Conservation (phyloP, 2,113 vertebrate species). For the Eupsittula cactorum region DNA sequence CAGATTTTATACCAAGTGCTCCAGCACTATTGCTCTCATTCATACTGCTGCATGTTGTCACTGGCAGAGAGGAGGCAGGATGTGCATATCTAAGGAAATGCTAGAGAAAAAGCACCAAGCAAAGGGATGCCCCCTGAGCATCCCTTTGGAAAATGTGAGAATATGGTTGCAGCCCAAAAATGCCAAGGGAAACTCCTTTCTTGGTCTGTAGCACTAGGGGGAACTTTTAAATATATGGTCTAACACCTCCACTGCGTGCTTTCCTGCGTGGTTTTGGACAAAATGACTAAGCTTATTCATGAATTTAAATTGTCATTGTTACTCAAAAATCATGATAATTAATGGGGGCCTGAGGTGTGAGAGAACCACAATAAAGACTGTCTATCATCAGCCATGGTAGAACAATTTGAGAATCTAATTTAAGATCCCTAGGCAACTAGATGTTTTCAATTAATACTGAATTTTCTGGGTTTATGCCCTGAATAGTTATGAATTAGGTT, state of each 20-base stretch:
- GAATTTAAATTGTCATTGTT: not conserved
- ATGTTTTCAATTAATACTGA: not conserved
- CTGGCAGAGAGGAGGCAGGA: not conserved
- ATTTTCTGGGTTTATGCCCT: not conserved
- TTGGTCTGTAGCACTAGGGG: not conserved
- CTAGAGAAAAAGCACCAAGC: not conserved
- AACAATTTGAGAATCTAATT: not conserved
- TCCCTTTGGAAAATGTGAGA: not conserved
- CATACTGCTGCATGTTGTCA: not conserved
- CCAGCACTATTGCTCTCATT: not conserved
- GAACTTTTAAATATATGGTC: fast-evolving
- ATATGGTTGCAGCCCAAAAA: not conserved
- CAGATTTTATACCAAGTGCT: not conserved
- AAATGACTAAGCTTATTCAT: not conserved
- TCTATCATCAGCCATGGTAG: not conserved
- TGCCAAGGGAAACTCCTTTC: not conserved
- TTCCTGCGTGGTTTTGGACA: not conserved
- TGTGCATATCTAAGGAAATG: not conserved
- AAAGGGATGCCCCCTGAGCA: not conserved
- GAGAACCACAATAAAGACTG: not conserved
- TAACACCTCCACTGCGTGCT: not conserved
- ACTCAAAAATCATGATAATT: not conserved
- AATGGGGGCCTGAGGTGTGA: not conserved
- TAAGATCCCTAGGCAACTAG: not conserved
- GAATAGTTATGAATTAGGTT: not conserved